Percentiles rank a stretch among this genome's conserved stretches.
These are phyloP conservation scores for Chironomus striatipennis DNA, from an alignment of 1,140 invertebrate species.

Conservation along the genomic window DNA sequence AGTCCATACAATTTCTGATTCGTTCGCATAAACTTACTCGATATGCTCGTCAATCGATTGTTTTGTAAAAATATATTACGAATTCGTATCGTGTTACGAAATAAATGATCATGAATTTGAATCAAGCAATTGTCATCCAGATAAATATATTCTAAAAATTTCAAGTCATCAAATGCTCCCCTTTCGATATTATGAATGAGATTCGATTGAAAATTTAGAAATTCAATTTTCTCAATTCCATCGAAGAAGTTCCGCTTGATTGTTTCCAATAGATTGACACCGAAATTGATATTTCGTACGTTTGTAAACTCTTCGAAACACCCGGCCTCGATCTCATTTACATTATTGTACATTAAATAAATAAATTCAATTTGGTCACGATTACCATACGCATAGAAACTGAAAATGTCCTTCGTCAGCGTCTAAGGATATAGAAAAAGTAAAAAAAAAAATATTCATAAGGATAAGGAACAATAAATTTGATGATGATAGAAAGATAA, in stretches of 20 bases:
- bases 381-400: neutral
- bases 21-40: neutral
- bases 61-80: conserved; percentile 2
- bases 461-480: too few species aligned
- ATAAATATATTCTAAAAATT: conserved; percentile 1
- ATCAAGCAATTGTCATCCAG: conserved; percentile 3
- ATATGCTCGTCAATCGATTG: neutral
- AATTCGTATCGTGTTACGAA: conserved; percentile 11
- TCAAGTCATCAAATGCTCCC: neutral
- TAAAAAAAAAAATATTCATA: neutral
- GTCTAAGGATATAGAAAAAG: neutral
- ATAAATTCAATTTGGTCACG: conserved; percentile 20
- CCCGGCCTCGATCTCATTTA: neutral
- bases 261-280: conserved; percentile 12
- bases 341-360: conserved; percentile 11
- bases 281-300: conserved; percentile 16
- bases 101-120: conserved; percentile 9
- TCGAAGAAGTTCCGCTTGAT: conserved; percentile 12
- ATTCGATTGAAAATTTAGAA: conserved; percentile 22
- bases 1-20: neutral
- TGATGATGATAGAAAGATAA: too few species aligned
- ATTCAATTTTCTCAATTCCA: neutral
- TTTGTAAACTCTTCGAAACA: neutral
- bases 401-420: neutral
- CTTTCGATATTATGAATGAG: neutral